phyloP scores from a whole-genome alignment of 2,888 invertebrate genomes.

The Calliphora vomitoria region DNA sequence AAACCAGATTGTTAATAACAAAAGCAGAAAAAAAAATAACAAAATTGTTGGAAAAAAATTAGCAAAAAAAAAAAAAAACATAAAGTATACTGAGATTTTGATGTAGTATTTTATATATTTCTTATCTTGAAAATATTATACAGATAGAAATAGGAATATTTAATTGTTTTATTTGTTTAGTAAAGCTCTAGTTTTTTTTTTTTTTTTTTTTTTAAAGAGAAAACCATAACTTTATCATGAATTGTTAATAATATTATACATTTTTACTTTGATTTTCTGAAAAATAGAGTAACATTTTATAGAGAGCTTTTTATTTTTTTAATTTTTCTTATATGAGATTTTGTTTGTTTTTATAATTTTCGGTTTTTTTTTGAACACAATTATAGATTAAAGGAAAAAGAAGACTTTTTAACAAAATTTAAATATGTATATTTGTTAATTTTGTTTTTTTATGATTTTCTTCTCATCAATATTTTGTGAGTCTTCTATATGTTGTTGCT shows the following conservation, averaged over 20 bases:
- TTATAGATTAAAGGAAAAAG: constrained; percentile 17
- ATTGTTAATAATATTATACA: background rate
- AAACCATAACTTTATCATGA: background rate
- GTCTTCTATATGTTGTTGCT: background rate
- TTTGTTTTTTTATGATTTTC: constrained; percentile 40
- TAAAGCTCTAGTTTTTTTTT: constrained; percentile 46
- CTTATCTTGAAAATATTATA: constrained; percentile 49
- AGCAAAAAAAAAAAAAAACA: background rate
- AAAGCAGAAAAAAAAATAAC: background rate
- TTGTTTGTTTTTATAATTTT: constrained; percentile 20
- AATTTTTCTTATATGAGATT: background rate
- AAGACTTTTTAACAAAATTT: constrained; percentile 10
- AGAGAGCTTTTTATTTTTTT: no score
- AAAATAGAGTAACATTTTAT: background rate
- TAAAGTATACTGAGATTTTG: background rate
- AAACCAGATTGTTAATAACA: constrained; percentile 42
- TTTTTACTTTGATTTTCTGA: background rate
- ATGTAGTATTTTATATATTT: constrained; percentile 20
- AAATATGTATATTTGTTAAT: constrained; percentile 43
- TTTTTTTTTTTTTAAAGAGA: constrained; percentile 25
- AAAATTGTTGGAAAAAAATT: background rate
- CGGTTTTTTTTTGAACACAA: background rate
- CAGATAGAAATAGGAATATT: background rate
- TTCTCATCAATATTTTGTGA: constrained; percentile 45
- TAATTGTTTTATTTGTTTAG: constrained; percentile 40